Base-by-base conservation (phyloP, 2,113 vertebrate genomes). In the Syngnathoides biaculeatus region DNA sequence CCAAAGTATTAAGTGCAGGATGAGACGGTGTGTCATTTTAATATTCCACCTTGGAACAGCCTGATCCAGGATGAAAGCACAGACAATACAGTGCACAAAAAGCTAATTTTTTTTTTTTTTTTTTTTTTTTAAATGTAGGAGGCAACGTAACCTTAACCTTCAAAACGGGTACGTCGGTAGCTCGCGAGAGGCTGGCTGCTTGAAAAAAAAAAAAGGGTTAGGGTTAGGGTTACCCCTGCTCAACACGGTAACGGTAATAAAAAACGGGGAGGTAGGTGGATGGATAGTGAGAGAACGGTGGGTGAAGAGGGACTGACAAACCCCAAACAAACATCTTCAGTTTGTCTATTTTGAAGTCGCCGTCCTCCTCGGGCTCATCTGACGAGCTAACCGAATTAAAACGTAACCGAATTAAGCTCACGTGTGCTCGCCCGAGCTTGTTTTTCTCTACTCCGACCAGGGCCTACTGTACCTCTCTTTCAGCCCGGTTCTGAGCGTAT, bases 331-430 rank as follows among this genome's bases (percentile, higher is more conserved):
- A n/a, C 0, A 0, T 64, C 13, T 60, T 50, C 38, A n/a, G 48
- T 76, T 76, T 56, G 52, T 69, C 66, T 67, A n/a, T 56, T 56
- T 84, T 42, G 75, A 83, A 81, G 77, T 77, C 64, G 69, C 38
- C 12, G 0, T 67, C 60, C 72, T 52, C 50, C 30, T 42, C n/a
- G n/a, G 48, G 56, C 66, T 80, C 74, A 77, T 82, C 63, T 73
- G 61, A 30, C 55, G 58, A 72, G 80, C 79, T 81, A 73, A 78
- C 77, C 60, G 27, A 82, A 81, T 87, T 83, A 80, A 78, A 68
- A 26, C 14, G 11, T 83, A 83, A 87, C 63, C 61, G 3, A 81
- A 83, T 87, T 75, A 86, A n/a, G 24, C 65, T 77, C 75, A 73
- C 45, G 0, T 64, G 60, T 68, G 67, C 64, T 27, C 52, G n/a